Percentiles rank a stretch among this genome's conserved stretches.
phyloP scores from a whole-genome alignment of 35 echinoderm and acorn worm species.

The Chiridota heheva region DNA sequence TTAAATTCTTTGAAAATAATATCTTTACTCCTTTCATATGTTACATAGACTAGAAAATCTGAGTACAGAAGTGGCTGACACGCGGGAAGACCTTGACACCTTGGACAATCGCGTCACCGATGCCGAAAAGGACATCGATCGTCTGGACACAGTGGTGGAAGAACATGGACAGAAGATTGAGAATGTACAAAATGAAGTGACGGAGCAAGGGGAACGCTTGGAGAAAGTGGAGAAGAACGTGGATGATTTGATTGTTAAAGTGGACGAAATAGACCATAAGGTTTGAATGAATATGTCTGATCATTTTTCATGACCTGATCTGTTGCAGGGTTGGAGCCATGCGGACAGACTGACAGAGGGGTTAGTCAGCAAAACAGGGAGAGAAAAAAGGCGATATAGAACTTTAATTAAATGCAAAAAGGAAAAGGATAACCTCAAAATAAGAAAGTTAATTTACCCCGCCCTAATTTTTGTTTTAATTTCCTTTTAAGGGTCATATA shows the following conservation, averaged over 20 bases:
- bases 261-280: conserved; percentile 95
- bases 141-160: conserved; percentile 64
- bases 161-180: conserved; percentile 75
- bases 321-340: too few relatives aligned
- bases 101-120: conserved; percentile 68
- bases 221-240: conserved; percentile 82
- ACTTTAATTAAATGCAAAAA: too few relatives aligned
- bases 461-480: too few relatives aligned
- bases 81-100: conserved; percentile 66
- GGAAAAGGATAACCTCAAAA: too few relatives aligned
- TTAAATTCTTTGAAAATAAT: background rate
- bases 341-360: too few relatives aligned
- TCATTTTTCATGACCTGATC: background rate
- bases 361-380: too few relatives aligned
- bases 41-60: conserved; percentile 57
- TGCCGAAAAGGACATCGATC: conserved; percentile 57
- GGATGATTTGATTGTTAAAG: conserved; percentile 77
- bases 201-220: conserved; percentile 70
- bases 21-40: background rate
- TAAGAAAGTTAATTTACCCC: too few relatives aligned
- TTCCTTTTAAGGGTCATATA: too few relatives aligned
- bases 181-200: conserved; percentile 79
- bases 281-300: conserved; percentile 7
- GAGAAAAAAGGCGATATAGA: too few relatives aligned
- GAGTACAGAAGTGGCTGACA: conserved; percentile 63